These are phyloP conservation scores for Agrotis exclamationis DNA, from an alignment of 2,888 invertebrate genomes.

Conservation along the genomic window DNA sequence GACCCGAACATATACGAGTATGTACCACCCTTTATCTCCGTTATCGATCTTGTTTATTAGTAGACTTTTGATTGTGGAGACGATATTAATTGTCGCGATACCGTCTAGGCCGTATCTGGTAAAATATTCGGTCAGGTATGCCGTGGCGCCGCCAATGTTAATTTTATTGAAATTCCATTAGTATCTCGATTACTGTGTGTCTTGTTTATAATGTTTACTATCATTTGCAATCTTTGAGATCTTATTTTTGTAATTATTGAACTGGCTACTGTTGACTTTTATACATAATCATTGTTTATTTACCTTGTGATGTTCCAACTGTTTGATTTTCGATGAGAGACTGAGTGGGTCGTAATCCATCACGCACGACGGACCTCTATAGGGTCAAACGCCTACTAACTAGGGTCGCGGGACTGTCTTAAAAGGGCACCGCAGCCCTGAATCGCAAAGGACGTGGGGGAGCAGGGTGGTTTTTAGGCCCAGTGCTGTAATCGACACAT, in stretches of 20 bases:
- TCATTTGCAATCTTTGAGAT: not conserved
- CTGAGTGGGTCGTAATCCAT: too few relatives aligned
- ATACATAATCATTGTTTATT: not conserved
- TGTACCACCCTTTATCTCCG: slow-evolving; percentile 20
- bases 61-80: slow-evolving; percentile 38
- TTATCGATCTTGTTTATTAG: slow-evolving; percentile 54
- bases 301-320: not conserved
- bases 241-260: not conserved
- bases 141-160: slow-evolving; percentile 33
- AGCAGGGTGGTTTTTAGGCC: too few relatives aligned
- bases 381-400: too few relatives aligned
- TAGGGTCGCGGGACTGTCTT: too few relatives aligned
- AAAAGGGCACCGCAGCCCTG: too few relatives aligned
- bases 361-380: too few relatives aligned
- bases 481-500: too few relatives aligned
- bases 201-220: not conserved
- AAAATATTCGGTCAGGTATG: slow-evolving; percentile 19
- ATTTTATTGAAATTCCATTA: slow-evolving; percentile 18
- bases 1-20: not conserved
- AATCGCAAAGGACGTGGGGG: too few relatives aligned
- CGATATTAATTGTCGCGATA: slow-evolving; percentile 45
- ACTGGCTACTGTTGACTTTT: not conserved
- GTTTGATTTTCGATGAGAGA: not conserved
- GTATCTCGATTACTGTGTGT: slow-evolving; percentile 1
- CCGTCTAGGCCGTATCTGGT: not conserved